Evolutionary conservation across 2,797 vertebrate genomes (phyloP).

Genomic region (Rhodeus uyekii): DNA sequence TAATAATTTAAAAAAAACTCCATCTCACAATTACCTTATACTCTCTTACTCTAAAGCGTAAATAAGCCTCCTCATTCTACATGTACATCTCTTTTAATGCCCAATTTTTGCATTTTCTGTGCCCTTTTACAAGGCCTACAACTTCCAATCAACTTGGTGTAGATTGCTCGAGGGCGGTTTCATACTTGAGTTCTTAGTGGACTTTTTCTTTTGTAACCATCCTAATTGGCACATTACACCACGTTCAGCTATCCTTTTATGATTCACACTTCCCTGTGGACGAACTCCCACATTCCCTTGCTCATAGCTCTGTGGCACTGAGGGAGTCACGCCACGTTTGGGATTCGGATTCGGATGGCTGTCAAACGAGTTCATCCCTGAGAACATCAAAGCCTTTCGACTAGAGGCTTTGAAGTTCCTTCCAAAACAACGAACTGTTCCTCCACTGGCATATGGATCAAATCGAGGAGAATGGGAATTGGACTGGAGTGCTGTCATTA

Average conservation of each 20-base stretch:
- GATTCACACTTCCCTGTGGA: slow-evolving; percentile 27
- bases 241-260: slow-evolving; percentile 5
- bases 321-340: slow-evolving; percentile 40
- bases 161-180: not conserved
- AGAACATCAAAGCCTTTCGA: slow-evolving; percentile 57
- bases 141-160: not conserved
- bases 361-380: slow-evolving; percentile 49
- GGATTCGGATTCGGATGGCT: slow-evolving; percentile 37
- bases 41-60: not conserved
- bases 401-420: slow-evolving; percentile 47
- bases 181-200: not conserved
- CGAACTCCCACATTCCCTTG: slow-evolving; percentile 17
- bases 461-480: slow-evolving; percentile 49
- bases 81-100: not conserved
- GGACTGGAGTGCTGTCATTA: slow-evolving; percentile 38
- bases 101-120: not conserved
- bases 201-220: slow-evolving; percentile 29
- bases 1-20: too few relatives aligned
- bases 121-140: not conserved
- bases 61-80: not conserved
- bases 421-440: slow-evolving; percentile 49
- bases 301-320: slow-evolving; percentile 12
- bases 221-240: slow-evolving; percentile 33
- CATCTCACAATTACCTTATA: not conserved
- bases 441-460: slow-evolving; percentile 51